Conservation (phyloP, 2,797 vertebrate genomes). For the Lacerta viridis region DNA sequence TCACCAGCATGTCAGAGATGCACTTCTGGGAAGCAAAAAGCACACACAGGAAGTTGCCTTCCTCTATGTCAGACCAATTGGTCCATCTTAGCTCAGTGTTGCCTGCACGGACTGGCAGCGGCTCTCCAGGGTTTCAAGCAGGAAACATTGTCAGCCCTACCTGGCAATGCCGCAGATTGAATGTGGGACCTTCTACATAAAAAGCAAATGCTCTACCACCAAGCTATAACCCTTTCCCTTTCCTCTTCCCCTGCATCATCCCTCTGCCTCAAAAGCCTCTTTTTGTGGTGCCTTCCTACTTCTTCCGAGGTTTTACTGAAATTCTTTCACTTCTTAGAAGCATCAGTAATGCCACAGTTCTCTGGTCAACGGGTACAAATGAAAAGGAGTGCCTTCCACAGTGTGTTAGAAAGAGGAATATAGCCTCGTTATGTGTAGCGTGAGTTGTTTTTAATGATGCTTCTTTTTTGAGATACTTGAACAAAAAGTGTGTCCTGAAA, state of each 20-base stretch:
- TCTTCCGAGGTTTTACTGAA: background rate
- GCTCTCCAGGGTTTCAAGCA: background rate
- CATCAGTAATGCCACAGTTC: background rate
- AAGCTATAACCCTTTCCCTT: background rate
- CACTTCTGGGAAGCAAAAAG: background rate
- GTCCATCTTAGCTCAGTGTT: background rate
- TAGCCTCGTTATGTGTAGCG: conserved; percentile 37
- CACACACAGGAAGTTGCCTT: background rate
- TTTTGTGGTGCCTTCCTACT: conserved; percentile 20
- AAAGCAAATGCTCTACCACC: background rate
- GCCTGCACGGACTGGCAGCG: background rate
- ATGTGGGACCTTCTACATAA: background rate
- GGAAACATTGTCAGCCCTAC: background rate
- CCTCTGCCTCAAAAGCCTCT: background rate
- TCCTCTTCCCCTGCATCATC: too few relatives aligned
- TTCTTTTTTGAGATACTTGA: conserved; percentile 62
- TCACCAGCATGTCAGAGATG: background rate
- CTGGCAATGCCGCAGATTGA: background rate
- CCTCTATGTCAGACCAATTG: background rate
- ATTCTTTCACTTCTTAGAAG: background rate
- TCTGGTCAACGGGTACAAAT: conserved; percentile 10
- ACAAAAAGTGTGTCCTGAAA: conserved; percentile 11
- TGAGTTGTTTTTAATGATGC: background rate
- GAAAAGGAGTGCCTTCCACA: conserved; percentile 50
- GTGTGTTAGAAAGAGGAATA: conserved; percentile 50